phyloP scores from a whole-genome alignment of 2,113 vertebrate genomes.

The Silurus glanis region DNA sequence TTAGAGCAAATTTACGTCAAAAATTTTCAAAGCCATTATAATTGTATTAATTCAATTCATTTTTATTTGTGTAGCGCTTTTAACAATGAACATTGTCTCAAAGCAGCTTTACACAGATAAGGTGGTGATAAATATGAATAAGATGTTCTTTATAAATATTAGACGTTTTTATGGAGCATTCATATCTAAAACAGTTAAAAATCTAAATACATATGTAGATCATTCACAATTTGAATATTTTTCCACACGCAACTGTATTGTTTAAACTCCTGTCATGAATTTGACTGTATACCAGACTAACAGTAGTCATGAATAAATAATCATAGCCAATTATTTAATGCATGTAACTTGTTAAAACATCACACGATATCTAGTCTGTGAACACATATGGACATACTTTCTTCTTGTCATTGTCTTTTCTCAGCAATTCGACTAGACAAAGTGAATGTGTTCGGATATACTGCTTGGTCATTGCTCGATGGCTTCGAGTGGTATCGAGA shows the following conservation, averaged over 20 bases:
- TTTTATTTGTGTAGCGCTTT: no score
- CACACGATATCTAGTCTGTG: not conserved
- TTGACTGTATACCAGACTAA: not conserved
- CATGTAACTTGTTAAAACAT: not conserved
- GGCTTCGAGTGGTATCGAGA: conserved; percentile 94
- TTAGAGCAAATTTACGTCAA: not conserved
- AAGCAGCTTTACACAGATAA: no score
- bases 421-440: conserved; percentile 84
- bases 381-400: not conserved
- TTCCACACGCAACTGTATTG: not conserved
- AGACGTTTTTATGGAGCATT: no score
- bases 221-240: no score
- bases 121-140: no score
- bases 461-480: conserved; percentile 93
- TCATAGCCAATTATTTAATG: not conserved
- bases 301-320: not conserved
- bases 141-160: no score
- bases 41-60: not conserved
- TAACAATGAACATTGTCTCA: no score
- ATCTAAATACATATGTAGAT: no score
- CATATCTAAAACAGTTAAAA: no score
- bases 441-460: conserved; percentile 91
- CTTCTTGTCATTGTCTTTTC: not conserved
- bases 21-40: not conserved
- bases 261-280: not conserved